Percentiles rank a stretch among this genome's conserved stretches.
These are phyloP conservation scores for Chelmon rostratus DNA, from an alignment of 2,797 vertebrate genomes.

Conservation along the genomic window DNA sequence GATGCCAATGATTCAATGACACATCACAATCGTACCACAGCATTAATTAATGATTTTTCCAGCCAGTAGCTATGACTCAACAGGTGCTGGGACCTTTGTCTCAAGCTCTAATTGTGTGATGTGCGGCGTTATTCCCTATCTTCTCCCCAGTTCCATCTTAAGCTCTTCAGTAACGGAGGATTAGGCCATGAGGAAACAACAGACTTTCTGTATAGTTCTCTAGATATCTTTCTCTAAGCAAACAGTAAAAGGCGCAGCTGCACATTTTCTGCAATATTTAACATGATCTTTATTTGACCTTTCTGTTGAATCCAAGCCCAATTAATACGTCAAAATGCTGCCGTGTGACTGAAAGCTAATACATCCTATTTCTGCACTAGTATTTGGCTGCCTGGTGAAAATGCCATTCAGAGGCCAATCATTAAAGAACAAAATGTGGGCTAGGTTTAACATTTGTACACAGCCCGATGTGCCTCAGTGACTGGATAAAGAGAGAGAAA, in stretches of 20 bases:
- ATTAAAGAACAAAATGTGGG: constrained; percentile 31
- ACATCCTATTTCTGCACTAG: background rate
- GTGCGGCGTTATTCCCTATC: background rate
- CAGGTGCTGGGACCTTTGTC: background rate
- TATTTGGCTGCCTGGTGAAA: background rate
- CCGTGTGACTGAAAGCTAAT: background rate
- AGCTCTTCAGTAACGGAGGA: background rate
- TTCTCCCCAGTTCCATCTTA: background rate
- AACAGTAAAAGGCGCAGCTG: background rate
- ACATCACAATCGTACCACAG: background rate
- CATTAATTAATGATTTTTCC: background rate
- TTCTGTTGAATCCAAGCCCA: background rate
- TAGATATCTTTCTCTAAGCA: background rate
- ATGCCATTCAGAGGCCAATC: constrained; percentile 16
- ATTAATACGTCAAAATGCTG: background rate
- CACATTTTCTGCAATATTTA: background rate
- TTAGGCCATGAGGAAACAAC: background rate
- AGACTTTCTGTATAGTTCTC: background rate
- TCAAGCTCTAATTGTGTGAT: background rate
- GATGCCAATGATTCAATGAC: background rate
- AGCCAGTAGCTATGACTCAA: background rate
- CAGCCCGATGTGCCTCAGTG: background rate
- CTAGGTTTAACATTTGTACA: constrained; percentile 5
- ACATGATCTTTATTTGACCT: background rate
- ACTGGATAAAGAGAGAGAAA: background rate